Evolutionary conservation across 2,797 vertebrate species (phyloP).

Genomic region (Chiloscyllium punctatum): DNA sequence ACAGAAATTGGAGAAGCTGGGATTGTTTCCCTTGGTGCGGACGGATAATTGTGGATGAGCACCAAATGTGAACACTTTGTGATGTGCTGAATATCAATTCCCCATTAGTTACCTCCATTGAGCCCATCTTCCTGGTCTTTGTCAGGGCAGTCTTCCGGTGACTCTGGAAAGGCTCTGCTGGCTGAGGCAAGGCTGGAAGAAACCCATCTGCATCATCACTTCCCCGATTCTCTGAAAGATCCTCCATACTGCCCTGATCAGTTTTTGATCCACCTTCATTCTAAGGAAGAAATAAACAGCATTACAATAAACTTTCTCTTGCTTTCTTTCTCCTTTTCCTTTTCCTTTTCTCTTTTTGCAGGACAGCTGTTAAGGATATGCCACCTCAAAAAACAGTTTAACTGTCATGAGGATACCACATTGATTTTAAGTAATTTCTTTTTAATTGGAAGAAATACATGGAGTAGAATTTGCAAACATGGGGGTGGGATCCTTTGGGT

Average conservation of each 20-base stretch:
- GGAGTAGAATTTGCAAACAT: background rate
- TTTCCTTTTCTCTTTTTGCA: background rate
- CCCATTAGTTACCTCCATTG: conserved; percentile 81
- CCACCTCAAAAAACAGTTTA: background rate
- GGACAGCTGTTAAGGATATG: background rate
- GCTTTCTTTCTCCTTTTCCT: background rate
- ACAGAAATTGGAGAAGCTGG: background rate
- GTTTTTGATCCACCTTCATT: conserved; percentile 76
- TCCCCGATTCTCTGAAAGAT: conserved; percentile 59
- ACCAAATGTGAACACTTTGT: background rate
- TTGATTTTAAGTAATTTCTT: background rate
- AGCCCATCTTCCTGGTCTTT: conserved; percentile 85
- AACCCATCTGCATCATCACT: conserved; percentile 67
- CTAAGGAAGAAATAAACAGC: conserved; percentile 49
- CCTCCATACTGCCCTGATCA: conserved; percentile 82
- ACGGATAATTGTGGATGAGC: background rate
- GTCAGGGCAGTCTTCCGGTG: conserved; percentile 80
- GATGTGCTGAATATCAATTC: background rate
- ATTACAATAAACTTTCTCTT: background rate
- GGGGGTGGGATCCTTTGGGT: background rate
- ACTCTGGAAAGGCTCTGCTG: conserved; percentile 65
- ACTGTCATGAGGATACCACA: no score
- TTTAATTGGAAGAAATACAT: background rate
- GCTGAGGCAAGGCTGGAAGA: conserved; percentile 59
- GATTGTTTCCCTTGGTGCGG: background rate